Evolutionary conservation across 2,888 invertebrate species (phyloP), one percentile per base, ranked within the genome.

Genomic region (Carabus problematicus): DNA sequence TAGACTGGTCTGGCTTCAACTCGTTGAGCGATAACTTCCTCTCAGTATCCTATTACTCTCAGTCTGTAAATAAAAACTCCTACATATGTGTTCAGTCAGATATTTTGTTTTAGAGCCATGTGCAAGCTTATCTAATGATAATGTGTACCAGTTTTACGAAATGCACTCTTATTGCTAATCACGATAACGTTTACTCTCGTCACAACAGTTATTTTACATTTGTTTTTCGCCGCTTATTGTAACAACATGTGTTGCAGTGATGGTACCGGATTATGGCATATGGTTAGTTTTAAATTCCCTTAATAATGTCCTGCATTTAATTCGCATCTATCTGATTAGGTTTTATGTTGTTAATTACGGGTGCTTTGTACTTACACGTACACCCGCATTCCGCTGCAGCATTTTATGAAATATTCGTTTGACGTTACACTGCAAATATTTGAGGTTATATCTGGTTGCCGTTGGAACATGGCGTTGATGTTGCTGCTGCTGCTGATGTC

Each of bases 21-120:
- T 63, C 40, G 29, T n/a, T 63, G 63, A 63, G 63, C 54, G 63
- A 63, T 63, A 63, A 63, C 63, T 63, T 63, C 63, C 63, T 63
- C 54, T 63, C 49, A 63, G 63, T 54, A 40, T 54, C 42, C 42
- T 40, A 52, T 63, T 54, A 52, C 62, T 41, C 42, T 42, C 41
- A 16, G 16, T 3, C n/a, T 58, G 58, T 58, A 40, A 58, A 58
- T 41, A 47, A 47, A 56, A 62, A 62, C 39, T 29, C 29, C 39
- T 29, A 29, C 49, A 47, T 47, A 62, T 49, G 40, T 62, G 61
- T 47, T 47, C 47, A 18, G 12, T 19, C 9, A 52, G 9, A 45
- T 45, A 45, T 29, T 29, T 29, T 29, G 29, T 29, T 29, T 29
- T 29, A 29, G 29, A 29, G 29, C 29, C 29, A 29, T 29, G 29